Base-by-base conservation (phyloP, 2,113 vertebrate genomes). In the Pao palembangensis region DNA sequence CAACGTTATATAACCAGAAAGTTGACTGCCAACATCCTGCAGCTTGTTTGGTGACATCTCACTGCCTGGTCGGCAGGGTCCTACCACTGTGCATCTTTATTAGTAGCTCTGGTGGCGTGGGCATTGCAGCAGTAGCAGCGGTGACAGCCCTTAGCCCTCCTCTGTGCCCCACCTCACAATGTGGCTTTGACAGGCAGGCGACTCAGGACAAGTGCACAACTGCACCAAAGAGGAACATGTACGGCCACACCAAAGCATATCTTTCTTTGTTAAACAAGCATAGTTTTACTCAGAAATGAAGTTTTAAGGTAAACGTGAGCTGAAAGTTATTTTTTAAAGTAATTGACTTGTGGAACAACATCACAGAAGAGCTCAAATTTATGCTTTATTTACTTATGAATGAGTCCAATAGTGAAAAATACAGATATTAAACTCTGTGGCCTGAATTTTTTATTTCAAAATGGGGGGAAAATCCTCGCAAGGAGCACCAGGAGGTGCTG, bases 401-500 rank as follows among this genome's bases (percentile, higher is more conserved):
- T 38, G 34, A 38, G 34, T 6, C 34, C 34, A 12, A 38, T 38
- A 12, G 34, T 38, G 10, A 12, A 38, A 38, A 38, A 12, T 12
- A 38, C 2, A 38, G 34, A 34, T 34, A 8, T 83, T 75, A 76
- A 79, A 82, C 83, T 84, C 58, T 80, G 59, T 75, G 64, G 53
- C 34, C 59, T 79, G 71, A 74, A 81, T 76, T 78, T 50, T 77
- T 78, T 64, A 76, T 67, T 74, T 49, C 48, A 74, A 76, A 69
- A 69, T 57, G 58, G 67, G 63, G 57, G 60, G 68, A 59, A 66
- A 56, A 47, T 89, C 81, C 83, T 88, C 79, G 42, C 2, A 41
- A 78, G 77, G 66, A 89, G 89, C 89, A 88, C 86, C 87, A 88
- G 90, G 88, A 87, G 87, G 89, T 83, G 86, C 83, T 90, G 86